A percentile compares a stretch with the other conserved stretches of the same genome.
These are phyloP conservation scores for Calonectris borealis DNA, from an alignment of 2,113 vertebrate genomes.

Conservation along the genomic window DNA sequence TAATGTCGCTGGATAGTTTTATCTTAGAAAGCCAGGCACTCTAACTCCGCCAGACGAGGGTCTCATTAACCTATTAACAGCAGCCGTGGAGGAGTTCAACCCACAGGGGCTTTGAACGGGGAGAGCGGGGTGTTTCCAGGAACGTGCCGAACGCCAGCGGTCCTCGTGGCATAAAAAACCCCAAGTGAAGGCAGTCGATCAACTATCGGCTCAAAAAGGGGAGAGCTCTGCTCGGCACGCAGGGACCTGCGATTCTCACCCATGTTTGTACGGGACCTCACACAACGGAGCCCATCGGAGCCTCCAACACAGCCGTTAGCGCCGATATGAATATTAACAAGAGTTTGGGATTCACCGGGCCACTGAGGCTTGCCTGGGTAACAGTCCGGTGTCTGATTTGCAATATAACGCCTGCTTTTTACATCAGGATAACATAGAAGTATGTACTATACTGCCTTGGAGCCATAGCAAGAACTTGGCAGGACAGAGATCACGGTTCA, in stretches of 20 bases:
- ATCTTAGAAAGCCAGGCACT: constrained; percentile 81
- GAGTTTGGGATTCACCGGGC: background rate
- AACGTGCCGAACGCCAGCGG: background rate
- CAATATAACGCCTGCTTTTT: background rate
- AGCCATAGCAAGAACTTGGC: background rate
- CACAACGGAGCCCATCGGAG: rapidly evolving
- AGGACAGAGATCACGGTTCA: background rate
- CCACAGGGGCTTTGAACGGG: background rate
- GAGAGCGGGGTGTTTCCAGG: constrained; percentile 27
- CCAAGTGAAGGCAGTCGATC: rapidly evolving
- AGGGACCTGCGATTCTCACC: rapidly evolving
- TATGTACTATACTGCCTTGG: rapidly evolving
- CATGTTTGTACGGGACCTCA: too few species aligned
- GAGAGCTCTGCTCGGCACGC: rapidly evolving
- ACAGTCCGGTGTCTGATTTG: background rate
- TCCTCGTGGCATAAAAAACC: background rate
- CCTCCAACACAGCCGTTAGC: rapidly evolving
- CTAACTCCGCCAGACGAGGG: constrained; percentile 33
- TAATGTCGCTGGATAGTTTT: constrained; percentile 65
- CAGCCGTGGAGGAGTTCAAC: constrained; percentile 37
- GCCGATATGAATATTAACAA: rapidly evolving
- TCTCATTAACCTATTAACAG: constrained; percentile 71
- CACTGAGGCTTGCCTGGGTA: rapidly evolving
- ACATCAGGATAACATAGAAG: background rate
- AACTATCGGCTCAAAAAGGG: rapidly evolving